phyloP scores from a whole-genome alignment of 2,113 vertebrate species.

The Anoplopoma fimbria region DNA sequence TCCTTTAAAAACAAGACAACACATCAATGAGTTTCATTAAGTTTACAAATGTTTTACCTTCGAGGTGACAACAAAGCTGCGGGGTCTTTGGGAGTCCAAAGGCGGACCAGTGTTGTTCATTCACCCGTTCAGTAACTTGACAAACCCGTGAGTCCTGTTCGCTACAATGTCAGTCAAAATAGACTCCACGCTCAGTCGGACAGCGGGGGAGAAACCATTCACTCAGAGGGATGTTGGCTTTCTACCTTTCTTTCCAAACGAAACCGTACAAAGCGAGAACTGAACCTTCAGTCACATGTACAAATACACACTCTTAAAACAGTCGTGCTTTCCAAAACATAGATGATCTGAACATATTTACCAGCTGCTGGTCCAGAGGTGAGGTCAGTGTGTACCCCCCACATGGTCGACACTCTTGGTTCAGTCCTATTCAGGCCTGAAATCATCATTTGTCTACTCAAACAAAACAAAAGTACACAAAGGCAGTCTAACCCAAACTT shows the following conservation, averaged over 20 bases:
- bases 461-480: background rate
- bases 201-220: slow-evolving; percentile 46
- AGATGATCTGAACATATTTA: rapidly evolving
- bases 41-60: background rate
- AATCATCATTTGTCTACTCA: background rate
- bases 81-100: background rate
- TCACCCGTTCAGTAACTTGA: slow-evolving; percentile 8
- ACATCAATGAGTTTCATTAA: background rate
- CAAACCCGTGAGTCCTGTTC: background rate
- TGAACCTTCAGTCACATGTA: rapidly evolving
- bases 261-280: background rate
- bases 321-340: rapidly evolving
- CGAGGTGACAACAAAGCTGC: background rate
- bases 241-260: background rate
- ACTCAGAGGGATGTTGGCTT: rapidly evolving
- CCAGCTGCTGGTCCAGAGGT: rapidly evolving
- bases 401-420: slow-evolving; percentile 30
- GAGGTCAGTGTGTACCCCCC: background rate
- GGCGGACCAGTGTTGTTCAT: background rate
- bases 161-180: slow-evolving; percentile 18
- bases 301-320: rapidly evolving
- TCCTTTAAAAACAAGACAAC: background rate
- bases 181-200: background rate
- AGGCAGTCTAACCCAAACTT: background rate
- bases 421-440: slow-evolving; percentile 15